Conservation (phyloP, 2,888 invertebrate species). For the Trisateles emortualis region DNA sequence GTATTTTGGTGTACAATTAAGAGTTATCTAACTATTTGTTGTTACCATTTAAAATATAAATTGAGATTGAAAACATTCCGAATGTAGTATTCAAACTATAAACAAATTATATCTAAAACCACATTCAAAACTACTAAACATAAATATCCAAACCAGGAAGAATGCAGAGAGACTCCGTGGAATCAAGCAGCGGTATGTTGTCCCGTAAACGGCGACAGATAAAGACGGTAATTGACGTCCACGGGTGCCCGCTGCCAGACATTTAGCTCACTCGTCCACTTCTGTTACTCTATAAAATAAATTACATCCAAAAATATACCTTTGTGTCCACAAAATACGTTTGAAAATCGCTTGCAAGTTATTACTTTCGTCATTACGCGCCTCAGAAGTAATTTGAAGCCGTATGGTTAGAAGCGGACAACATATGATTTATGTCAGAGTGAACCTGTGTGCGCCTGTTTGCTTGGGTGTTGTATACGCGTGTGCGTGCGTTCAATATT, state of each 20-base stretch:
- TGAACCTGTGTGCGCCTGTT: constrained; percentile 56
- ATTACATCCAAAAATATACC: constrained; percentile 43
- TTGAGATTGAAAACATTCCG: no score
- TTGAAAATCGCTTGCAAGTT: constrained; percentile 40
- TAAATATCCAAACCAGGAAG: constrained; percentile 32
- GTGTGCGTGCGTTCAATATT: constrained; percentile 78
- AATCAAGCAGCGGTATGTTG: constrained; percentile 44
- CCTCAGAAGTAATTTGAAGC: constrained; percentile 77
- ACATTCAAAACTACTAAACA: constrained; percentile 5
- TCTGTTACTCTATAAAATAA: constrained; percentile 50
- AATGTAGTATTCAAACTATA: not conserved
- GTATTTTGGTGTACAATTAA: no score
- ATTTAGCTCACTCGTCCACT: constrained; percentile 75
- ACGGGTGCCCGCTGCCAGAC: constrained; percentile 66
- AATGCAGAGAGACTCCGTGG: constrained; percentile 41
- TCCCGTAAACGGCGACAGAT: constrained; percentile 64
- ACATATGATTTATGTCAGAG: constrained; percentile 80
- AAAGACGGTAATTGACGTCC: constrained; percentile 78
- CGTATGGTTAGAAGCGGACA: constrained; percentile 76
- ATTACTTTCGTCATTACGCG: constrained; percentile 76
- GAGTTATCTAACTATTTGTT: no score
- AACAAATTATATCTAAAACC: constrained; percentile 11
- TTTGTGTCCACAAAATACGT: constrained; percentile 32
- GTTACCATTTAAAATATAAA: no score
- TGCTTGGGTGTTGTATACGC: constrained; percentile 37